phyloP scores from a whole-genome alignment of 2,888 invertebrate genomes.

The Latrodectus elegans region DNA sequence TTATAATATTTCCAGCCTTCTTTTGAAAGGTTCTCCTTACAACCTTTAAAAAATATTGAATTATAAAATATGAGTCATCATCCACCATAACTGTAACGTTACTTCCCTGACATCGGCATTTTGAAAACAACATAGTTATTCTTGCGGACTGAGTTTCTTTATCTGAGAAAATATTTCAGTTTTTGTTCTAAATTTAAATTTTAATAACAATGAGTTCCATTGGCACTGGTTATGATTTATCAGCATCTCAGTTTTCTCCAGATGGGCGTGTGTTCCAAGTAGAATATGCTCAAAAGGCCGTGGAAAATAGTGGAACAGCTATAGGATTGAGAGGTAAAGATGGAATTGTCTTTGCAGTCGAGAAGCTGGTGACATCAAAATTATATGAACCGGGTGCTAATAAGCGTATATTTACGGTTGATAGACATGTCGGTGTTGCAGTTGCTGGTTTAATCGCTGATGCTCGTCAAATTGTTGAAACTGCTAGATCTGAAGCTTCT shows the following conservation, averaged over 20 bases:
- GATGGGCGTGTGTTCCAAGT: conserved; percentile 99
- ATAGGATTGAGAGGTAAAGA: conserved; percentile 96
- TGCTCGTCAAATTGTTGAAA: conserved; percentile 93
- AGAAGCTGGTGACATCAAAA: conserved; percentile 95
- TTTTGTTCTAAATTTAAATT: background rate
- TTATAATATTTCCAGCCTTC: no score
- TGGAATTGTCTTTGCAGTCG: conserved; percentile 97
- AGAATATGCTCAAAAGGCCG: conserved; percentile 99
- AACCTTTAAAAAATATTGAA: no score
- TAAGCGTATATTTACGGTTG: conserved; percentile 89
- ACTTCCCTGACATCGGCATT: conserved; percentile 61
- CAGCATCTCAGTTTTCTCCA: conserved; percentile 99
- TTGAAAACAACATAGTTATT: background rate
- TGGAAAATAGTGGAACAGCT: conserved; percentile 97
- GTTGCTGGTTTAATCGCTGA: conserved; percentile 95
- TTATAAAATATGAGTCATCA: no score
- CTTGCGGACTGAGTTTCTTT: background rate
- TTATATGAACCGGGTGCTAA: conserved; percentile 94
- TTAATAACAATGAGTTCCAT: conserved; percentile 52
- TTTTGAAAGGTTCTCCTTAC: no score
- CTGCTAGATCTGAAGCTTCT: conserved; percentile 93
- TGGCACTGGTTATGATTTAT: conserved; percentile 87
- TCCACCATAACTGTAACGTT: conserved; percentile 28
- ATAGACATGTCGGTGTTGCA: conserved; percentile 95
- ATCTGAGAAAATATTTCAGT: background rate